Conservation (phyloP, 2,797 vertebrate genomes). For the Ctenochaetus hawaiiensis region DNA sequence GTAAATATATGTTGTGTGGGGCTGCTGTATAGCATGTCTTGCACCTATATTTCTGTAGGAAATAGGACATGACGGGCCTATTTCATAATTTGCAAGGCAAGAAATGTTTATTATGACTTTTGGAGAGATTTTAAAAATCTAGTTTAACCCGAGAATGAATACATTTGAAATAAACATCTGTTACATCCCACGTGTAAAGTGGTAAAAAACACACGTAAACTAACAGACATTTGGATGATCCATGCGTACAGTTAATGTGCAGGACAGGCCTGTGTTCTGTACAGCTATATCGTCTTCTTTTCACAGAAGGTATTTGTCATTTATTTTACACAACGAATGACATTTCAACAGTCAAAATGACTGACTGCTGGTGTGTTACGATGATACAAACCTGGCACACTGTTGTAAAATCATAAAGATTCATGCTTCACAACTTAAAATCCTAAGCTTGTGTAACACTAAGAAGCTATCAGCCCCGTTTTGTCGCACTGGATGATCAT, state of each 20-base stretch:
- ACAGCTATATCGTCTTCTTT: background rate
- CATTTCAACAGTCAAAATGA: background rate
- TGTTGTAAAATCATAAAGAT: background rate
- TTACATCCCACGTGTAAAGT: background rate
- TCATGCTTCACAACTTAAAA: background rate
- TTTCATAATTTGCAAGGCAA: background rate
- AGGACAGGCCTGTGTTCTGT: conserved; percentile 1
- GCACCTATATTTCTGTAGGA: background rate
- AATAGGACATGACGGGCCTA: background rate
- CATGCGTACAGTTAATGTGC: background rate
- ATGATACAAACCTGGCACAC: background rate
- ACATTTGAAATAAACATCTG: background rate
- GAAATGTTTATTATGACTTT: background rate
- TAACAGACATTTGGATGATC: background rate
- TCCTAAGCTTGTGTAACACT: background rate
- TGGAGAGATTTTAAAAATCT: background rate
- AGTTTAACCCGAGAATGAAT: background rate
- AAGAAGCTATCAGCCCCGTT: background rate
- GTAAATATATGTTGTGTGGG: background rate
- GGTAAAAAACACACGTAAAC: background rate
- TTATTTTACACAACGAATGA: background rate
- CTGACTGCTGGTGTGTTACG: background rate
- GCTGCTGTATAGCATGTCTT: background rate
- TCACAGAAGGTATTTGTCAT: background rate
- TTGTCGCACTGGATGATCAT: background rate